Percentiles rank a stretch among this genome's conserved stretches.
Conservation (phyloP, 2,888 invertebrate species). For the Pristionchus mayeri region DNA sequence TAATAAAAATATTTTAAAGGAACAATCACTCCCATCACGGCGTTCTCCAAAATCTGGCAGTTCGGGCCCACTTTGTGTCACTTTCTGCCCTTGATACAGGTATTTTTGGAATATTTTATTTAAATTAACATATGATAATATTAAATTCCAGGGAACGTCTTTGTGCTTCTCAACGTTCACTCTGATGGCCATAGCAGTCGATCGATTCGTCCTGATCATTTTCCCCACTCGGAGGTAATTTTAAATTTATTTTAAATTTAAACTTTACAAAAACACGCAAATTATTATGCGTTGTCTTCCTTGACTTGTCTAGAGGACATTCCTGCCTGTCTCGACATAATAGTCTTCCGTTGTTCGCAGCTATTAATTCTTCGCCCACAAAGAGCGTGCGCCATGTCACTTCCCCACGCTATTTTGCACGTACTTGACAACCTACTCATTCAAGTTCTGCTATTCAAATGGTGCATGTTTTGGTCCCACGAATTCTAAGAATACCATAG, state of each 20-base stretch:
- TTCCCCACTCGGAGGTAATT: slow-evolving; percentile 71
- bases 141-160: slow-evolving; percentile 82
- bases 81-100: slow-evolving; percentile 92
- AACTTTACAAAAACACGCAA: too few species aligned
- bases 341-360: too few species aligned
- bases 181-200: slow-evolving; percentile 95
- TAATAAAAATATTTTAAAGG: slow-evolving; percentile 79
- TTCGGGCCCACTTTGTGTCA: slow-evolving; percentile 93
- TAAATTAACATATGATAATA: neutral
- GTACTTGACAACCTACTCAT: too few species aligned
- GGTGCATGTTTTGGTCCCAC: too few species aligned
- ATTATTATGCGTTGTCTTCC: too few species aligned
- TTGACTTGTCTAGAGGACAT: too few species aligned
- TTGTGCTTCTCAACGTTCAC: slow-evolving; percentile 98
- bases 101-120: slow-evolving; percentile 26
- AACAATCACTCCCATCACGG: slow-evolving; percentile 95
- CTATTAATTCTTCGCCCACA: too few species aligned
- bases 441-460: too few species aligned
- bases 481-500: too few species aligned
- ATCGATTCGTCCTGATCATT: slow-evolving; percentile 82
- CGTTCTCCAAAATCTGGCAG: slow-evolving; percentile 91
- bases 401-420: too few species aligned
- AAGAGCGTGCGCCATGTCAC: too few species aligned
- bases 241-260: too few species aligned
- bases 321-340: neutral